phyloP scores from a whole-genome alignment of 37 sponge, comb jelly and placozoan species.

The Crambe crambe region DNA sequence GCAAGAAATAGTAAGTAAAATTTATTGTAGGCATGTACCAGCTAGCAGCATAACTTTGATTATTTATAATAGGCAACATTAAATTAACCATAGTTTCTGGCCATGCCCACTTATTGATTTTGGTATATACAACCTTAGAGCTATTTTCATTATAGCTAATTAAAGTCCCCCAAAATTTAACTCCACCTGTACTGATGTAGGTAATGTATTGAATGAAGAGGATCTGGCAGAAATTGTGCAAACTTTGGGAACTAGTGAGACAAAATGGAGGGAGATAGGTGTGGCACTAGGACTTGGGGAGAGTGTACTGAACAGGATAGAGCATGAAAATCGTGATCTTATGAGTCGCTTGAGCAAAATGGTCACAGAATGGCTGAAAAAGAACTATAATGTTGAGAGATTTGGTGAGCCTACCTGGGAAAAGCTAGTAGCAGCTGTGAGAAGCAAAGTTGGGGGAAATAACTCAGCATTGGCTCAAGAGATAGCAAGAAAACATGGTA shows the following conservation, averaged over 20 bases:
- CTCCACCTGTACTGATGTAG: no score
- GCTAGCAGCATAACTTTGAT: no score
- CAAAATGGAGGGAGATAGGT: background rate
- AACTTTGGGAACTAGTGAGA: background rate
- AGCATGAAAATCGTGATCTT: background rate
- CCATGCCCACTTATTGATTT: no score
- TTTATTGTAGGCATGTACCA: no score
- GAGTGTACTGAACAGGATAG: background rate
- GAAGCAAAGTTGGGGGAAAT: background rate
- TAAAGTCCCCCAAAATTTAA: no score
- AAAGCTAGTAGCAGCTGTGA: background rate
- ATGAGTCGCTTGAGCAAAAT: background rate
- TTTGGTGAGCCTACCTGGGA: conserved; percentile 15
- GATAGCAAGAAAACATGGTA: background rate
- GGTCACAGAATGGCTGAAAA: background rate
- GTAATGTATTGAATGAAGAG: no score
- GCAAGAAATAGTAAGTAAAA: no score
- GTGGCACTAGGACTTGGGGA: background rate
- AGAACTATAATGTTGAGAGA: background rate
- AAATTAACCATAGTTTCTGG: no score
- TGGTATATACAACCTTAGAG: no score
- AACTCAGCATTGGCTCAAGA: background rate
- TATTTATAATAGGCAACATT: no score
- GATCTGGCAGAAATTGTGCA: no score
- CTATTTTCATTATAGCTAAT: no score